Base-by-base conservation (phyloP, 2,888 invertebrate genomes). In the Euspilapteryx auroguttella region DNA sequence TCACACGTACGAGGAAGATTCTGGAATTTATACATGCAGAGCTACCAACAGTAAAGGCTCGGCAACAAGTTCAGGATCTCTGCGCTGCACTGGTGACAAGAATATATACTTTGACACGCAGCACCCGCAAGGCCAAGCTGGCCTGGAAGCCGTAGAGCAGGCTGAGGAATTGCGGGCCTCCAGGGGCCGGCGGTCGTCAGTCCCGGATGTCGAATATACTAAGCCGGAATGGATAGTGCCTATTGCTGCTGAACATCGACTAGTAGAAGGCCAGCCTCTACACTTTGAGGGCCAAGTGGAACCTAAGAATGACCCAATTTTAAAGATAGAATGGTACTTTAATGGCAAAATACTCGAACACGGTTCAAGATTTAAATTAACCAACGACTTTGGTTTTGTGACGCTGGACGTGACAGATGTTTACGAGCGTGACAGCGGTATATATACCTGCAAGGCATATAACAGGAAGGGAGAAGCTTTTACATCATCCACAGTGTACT, bases 331-430 rank as follows among this genome's bases (percentile, higher is more conserved):
- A 68, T 95, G 94, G 94, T 94, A 89, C 61, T 91, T 94, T 52
- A 94, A 94, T 53, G 93, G 94, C 27, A 92, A 93, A 65, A 79
- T 86, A 17, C 62, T 94, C 26, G 89, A 89, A 40, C 89, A 92
- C 52, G 93, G 89, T 33, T 87, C 94, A 2, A 80, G 95, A 38
- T 95, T 94, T 58, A 94, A 94, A 57, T 85, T 94, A 53, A 92
- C 90, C 1, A 90, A 87, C 50, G 98, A 99, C 51, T 97, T 97
- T 56, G 98, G 98, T 29, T 97, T 94, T 54, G 96, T 96, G 4
- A 93, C 94, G 3, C 78, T 99, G 41, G 96, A 97, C 57, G 78
- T 98, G 28, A 88, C 85, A 12, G 94, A 95, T 53, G 89, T 91
- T 1, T 93, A 94, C 51, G 92, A 92, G 49, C 82, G 94, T 44